phyloP scores from a whole-genome alignment of 2,113 vertebrate genomes.

The Calonectris borealis region DNA sequence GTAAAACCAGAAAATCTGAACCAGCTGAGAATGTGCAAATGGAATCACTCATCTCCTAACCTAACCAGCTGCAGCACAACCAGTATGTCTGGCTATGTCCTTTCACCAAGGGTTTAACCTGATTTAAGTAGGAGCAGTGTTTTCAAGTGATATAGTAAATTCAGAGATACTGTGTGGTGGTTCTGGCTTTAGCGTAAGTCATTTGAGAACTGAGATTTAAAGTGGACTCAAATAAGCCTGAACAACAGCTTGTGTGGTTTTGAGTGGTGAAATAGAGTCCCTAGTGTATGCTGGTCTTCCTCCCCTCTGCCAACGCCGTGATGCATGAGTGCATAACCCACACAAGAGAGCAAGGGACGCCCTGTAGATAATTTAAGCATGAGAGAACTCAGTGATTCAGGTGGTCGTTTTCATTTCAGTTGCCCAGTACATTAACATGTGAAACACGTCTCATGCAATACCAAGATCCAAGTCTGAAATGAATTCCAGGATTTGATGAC shows the following conservation, averaged over 20 bases:
- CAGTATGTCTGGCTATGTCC: background rate
- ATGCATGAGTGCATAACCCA: background rate
- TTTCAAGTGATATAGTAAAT: background rate
- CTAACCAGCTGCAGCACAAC: background rate
- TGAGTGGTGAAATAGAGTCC: background rate
- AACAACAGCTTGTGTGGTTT: background rate
- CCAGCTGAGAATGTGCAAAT: background rate
- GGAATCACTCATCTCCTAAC: background rate
- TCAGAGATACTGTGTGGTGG: background rate
- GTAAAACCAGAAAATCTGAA: background rate
- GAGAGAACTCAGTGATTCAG: background rate
- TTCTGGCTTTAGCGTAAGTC: background rate
- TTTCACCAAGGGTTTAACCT: background rate
- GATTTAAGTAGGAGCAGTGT: background rate
- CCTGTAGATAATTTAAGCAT: background rate
- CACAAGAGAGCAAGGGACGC: background rate
- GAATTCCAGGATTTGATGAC: background rate
- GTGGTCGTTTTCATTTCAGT: background rate
- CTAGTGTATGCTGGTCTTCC: background rate
- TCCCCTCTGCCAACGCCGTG: background rate
- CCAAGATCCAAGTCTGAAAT: background rate
- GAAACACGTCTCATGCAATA: background rate
- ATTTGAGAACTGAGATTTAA: background rate
- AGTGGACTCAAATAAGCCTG: background rate
- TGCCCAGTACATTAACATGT: background rate